phyloP scores from a whole-genome alignment of 2,888 invertebrate genomes.

The Protonemura montana region DNA sequence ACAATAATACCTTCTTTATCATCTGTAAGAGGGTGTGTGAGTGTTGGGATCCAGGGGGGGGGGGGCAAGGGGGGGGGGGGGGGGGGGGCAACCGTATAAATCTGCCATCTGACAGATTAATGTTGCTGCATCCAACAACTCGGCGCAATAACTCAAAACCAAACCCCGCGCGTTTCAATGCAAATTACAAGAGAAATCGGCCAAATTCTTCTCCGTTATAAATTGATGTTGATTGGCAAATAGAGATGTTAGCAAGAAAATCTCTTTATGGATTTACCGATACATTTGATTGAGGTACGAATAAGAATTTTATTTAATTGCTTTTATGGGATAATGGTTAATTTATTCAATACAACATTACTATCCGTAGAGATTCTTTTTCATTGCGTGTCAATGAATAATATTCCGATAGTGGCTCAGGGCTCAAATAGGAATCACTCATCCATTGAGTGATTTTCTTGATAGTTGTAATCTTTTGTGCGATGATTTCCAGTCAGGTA shows the following conservation, averaged over 20 bases:
- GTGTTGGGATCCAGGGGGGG: not conserved
- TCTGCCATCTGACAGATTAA: not conserved
- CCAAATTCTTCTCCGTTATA: not conserved
- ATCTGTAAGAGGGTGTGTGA: not conserved
- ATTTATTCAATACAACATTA: not conserved
- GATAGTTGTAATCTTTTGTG: too few relatives aligned
- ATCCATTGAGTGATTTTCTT: too few relatives aligned
- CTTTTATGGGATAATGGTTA: not conserved
- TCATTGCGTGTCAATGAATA: not conserved
- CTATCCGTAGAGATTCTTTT: not conserved
- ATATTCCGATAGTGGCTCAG: not conserved
- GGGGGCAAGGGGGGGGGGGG: not conserved
- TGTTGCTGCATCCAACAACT: not conserved
- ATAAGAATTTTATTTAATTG: not conserved
- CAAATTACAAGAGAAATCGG: constrained; percentile 4
- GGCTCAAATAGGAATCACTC: too few relatives aligned
- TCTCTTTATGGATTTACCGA: not conserved
- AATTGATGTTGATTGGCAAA: not conserved
- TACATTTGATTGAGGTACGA: not conserved
- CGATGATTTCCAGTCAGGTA: too few relatives aligned
- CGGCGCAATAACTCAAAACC: not conserved
- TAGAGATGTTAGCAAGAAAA: not conserved
- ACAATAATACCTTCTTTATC: not conserved
- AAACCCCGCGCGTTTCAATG: not conserved
- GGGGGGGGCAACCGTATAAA: not conserved